Evolutionary conservation across 2,888 invertebrate species (phyloP), one percentile per base, ranked within the genome.

Genomic region (Subacronicta megacephala): DNA sequence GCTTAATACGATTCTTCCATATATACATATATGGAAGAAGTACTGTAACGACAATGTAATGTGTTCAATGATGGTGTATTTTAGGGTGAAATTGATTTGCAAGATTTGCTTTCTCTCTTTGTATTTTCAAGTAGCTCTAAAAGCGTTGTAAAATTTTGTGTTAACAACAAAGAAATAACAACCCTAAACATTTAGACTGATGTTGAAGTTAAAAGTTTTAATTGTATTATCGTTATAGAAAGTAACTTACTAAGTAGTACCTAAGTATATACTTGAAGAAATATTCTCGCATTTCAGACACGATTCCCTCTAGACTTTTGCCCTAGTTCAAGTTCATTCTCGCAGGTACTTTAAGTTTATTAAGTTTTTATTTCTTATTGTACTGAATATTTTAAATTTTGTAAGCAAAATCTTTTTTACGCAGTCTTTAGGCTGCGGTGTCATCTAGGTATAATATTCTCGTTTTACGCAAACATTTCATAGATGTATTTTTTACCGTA

Each of bases 231-330:
- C 61, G 37, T 71, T 71, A 12, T 15, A 41, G 33, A 50, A 54
- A 23, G 12, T 35, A 41, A 40, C 26, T 36, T 38, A 2, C 10
- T 26, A 26, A 26, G 26, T 26, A 26, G n/a, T n/a, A n/a, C n/a
- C 4, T 31, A 56, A 41, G 9, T 60, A 53, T 67, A 53, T 59
- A 61, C 71, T 68, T 49, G 36, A 37, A 45, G 45, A 52, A 66
- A 60, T 43, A 17, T 60, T 71, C 42, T 29, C 17, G 26, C 31
- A 43, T 5, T 35, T 16, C 18, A 51, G 36, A 36, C 20, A 52
- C 36, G 15, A 66, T 47, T 53, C 51, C 41, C 64, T 33, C 12
- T 17, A 52, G 70, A 50, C 20, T 43, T 50, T 10, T 50, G 51
- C 18, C 63, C 40, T 18, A 53, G 40, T 67, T 64, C 26, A 31